Base-by-base conservation (phyloP, 1,140 invertebrate species). In the Trialeurodes vaporariorum region DNA sequence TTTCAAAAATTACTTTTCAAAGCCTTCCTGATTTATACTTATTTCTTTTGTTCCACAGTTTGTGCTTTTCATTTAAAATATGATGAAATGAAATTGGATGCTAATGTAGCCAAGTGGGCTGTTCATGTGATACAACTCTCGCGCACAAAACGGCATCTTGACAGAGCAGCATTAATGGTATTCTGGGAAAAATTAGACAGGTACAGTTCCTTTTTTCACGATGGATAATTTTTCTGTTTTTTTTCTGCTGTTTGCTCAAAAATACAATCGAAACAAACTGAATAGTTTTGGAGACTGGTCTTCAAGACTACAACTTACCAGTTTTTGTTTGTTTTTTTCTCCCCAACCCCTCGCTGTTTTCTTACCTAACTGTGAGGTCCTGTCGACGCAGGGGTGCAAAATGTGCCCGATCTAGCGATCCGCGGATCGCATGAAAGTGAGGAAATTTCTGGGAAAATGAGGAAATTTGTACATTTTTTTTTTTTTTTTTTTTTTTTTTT, bases 11-110 rank as follows among this genome's bases (percentile, higher is more conserved):
- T n/a, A n/a, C n/a, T n/a, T n/a, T n/a, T n/a, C n/a, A n/a, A n/a
- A n/a, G n/a, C n/a, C n/a, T n/a, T n/a, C n/a, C n/a, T n/a, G n/a
- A n/a, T n/a, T 9, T 49, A 27, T 67, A 27, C 22, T 25, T 62
- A 64, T 65, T 25, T 49, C 24, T 68, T 68, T 74, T 73, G 64
- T 67, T 68, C 63, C 82, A 25, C 77, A 96, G 94, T 98, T 76
- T 93, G 89, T 79, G 97, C 93, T 58, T 99, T 98, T 81, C 97
- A 99, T 79, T 81, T 99, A 71, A 98, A 98, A 81, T 98, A 90
- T 78, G 91, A 95, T 74, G 96, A 98, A 79, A 90, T 97, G 84
- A 91, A 90, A 74, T 72, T 98, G 70, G 96, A 99, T 77, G 79
- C 85, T 11, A 99, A 98, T 79, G 94, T 99, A 49, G 88, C 86